Base-by-base conservation (phyloP, 2,888 invertebrate genomes). In the Metalampra italica region DNA sequence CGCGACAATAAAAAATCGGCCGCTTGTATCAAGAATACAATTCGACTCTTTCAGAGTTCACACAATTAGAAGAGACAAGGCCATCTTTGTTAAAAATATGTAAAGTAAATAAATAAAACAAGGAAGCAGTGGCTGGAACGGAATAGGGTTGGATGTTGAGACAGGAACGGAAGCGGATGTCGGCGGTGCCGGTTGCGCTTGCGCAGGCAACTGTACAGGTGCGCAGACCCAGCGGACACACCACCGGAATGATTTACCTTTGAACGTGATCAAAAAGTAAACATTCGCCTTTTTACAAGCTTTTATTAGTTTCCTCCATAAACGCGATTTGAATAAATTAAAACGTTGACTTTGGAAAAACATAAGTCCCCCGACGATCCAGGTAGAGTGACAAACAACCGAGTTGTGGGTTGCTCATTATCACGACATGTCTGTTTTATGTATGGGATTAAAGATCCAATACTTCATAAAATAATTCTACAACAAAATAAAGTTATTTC, bases 131-230 rank as follows among this genome's bases (percentile, higher is more conserved):
- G 59, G 59, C 65, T 67, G 69, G 62, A 61, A 68, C 59, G 46
- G 51, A 53, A 59, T 69, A 69, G 64, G 74, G 62, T 56, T 66
- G 44, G 45, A 46, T 41, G 40, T 47, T 63, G 71, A 66, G 77
- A 72, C 65, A 75, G 75, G 71, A 76, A 75, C 50, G 50, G 50
- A 53, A 88, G 63, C 86, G 88, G 86, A 87, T 82, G 79, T 73
- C 60, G 59, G 69, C 57, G 58, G 59, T 61, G 66, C 66, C 60
- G 65, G 72, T 64, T 68, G 68, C 69, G 62, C 59, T 49, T 48
- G 55, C 64, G 65, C 65, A 50, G 53, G 51, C 51, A 42, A 52
- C 54, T 52, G 62, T 67, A 75, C 80, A 80, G 81, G 79, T 78
- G 79, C 67, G 65, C 60, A 9, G 39, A 13, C 53, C 53, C 45